A percentile compares a stretch with the other conserved stretches of the same genome.
phyloP scores from a whole-genome alignment of 35 echinoderm and acorn worm species.

The Holothuria glaberrima region DNA sequence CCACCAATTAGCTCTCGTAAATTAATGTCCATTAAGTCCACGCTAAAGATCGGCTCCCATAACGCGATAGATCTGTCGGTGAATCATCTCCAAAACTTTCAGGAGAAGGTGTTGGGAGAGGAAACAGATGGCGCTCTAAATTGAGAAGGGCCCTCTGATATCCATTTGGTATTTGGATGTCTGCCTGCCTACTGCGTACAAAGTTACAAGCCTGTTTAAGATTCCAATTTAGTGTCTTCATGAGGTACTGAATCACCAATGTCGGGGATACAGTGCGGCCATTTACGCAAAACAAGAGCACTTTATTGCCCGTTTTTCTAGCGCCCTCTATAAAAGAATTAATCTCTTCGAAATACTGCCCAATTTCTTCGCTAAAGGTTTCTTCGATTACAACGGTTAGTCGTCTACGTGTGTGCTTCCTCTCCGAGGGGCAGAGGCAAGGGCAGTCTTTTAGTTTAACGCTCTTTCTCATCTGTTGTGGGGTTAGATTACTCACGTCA shows the following conservation, averaged over 20 bases:
- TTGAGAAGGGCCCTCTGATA: slow-evolving; percentile 74
- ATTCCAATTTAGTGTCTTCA: slow-evolving; percentile 71
- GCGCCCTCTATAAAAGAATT: slow-evolving; percentile 90
- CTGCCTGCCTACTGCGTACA: slow-evolving; percentile 65
- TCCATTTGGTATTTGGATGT: slow-evolving; percentile 58
- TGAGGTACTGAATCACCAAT: slow-evolving; percentile 83
- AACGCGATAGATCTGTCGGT: slow-evolving; percentile 15
- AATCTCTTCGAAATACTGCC: slow-evolving; percentile 90
- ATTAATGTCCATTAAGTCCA: background rate
- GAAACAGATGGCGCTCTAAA: slow-evolving; percentile 69
- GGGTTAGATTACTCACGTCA: slow-evolving; percentile 81
- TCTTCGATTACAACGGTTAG: slow-evolving; percentile 73
- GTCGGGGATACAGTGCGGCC: slow-evolving; percentile 71
- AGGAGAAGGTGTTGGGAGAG: slow-evolving; percentile 32
- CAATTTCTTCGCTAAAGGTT: slow-evolving; percentile 63
- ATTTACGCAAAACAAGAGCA: slow-evolving; percentile 78
- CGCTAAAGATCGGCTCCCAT: slow-evolving; percentile 34
- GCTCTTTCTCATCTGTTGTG: slow-evolving; percentile 64
- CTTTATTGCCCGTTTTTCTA: slow-evolving; percentile 64
- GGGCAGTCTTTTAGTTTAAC: slow-evolving; percentile 85
- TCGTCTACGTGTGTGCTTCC: slow-evolving; percentile 84
- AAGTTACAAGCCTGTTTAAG: slow-evolving; percentile 72
- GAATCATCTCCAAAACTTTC: background rate
- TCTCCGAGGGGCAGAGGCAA: slow-evolving; percentile 83
- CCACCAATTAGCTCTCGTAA: too few relatives aligned